Conservation (phyloP, 2,113 vertebrate species). For the Dicaeum eximium region DNA sequence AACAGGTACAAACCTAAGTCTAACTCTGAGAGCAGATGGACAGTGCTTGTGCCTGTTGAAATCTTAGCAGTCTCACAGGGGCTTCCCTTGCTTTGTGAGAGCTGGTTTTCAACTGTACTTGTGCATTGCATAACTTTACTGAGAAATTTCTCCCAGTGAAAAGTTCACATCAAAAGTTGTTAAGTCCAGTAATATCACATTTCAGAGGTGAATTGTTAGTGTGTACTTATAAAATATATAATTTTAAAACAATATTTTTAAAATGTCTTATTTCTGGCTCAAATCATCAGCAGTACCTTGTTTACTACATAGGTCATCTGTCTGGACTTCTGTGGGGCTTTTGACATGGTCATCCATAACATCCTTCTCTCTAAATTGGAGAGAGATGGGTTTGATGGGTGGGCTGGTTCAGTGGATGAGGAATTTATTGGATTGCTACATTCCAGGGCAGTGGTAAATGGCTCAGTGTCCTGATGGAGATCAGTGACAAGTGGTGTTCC, state of each 20-base stretch:
- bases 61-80: background rate
- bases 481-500: background rate
- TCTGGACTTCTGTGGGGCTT: background rate
- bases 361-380: background rate
- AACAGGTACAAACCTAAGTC: background rate
- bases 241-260: background rate
- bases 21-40: background rate
- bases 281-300: background rate
- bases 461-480: background rate
- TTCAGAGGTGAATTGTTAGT: background rate
- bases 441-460: background rate
- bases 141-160: background rate
- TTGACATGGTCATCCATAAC: background rate
- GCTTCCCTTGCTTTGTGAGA: background rate
- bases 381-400: background rate
- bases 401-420: background rate
- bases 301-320: background rate
- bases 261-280: background rate
- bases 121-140: background rate
- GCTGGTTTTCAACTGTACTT: background rate
- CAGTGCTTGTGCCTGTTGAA: fast-evolving
- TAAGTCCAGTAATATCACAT: background rate
- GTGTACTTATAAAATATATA: background rate
- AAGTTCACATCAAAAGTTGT: background rate
- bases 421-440: background rate